Conservation (phyloP, 2,888 invertebrate genomes). For the Pogonocherus hispidulus region DNA sequence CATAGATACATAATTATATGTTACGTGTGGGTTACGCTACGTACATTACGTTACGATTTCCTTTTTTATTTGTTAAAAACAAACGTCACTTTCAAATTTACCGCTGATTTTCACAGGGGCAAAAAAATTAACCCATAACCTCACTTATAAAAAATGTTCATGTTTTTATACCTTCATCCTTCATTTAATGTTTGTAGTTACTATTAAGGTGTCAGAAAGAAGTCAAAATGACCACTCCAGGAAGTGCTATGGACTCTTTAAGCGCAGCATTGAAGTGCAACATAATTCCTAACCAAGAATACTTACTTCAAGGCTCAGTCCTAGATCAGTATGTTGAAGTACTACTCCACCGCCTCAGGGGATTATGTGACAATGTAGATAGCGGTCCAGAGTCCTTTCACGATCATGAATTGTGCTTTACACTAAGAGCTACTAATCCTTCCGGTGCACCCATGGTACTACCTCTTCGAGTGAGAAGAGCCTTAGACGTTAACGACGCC, state of each 20-base stretch:
- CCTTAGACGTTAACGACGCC: conserved; percentile 85
- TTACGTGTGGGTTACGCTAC: too few species aligned
- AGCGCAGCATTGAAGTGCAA: conserved; percentile 85
- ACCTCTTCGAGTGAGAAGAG: conserved; percentile 85
- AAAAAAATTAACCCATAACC: too few species aligned
- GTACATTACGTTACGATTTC: too few species aligned
- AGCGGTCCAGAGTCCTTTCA: conserved; percentile 92
- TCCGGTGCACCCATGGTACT: conserved; percentile 70
- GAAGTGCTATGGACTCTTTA: conserved; percentile 82
- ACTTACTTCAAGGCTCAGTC: conserved; percentile 93
- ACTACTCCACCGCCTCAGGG: conserved; percentile 88
- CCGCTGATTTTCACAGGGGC: too few species aligned
- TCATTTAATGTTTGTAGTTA: too few species aligned
- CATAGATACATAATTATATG: too few species aligned
- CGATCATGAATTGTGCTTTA: conserved; percentile 94
- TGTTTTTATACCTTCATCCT: too few species aligned
- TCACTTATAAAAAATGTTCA: too few species aligned
- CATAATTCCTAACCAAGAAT: conserved; percentile 94
- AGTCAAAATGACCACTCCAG: conserved; percentile 65
- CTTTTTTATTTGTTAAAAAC: neutral
- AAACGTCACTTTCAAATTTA: neutral
- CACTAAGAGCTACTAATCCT: conserved; percentile 78
- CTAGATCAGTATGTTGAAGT: conserved; percentile 93
- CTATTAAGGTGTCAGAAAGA: too few species aligned
- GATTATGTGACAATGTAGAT: conserved; percentile 94